A percentile compares a stretch with the other conserved stretches of the same genome.
Evolutionary conservation across 2,888 invertebrate species (phyloP).

Genomic region (Actias luna): DNA sequence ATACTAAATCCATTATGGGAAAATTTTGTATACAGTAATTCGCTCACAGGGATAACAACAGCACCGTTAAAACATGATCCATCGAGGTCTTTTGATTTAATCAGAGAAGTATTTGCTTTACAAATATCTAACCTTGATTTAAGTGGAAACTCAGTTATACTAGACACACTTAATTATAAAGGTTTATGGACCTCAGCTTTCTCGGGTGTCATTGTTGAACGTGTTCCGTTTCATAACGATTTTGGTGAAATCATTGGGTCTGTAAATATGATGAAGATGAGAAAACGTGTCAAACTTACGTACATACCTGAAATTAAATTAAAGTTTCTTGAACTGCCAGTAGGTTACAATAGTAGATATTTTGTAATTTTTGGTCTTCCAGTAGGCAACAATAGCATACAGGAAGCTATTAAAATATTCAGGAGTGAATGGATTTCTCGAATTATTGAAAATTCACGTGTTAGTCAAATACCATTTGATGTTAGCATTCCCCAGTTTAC

Average conservation of each 20-base stretch:
- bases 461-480: constrained; percentile 11
- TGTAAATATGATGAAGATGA: constrained; percentile 39
- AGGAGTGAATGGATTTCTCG: constrained; percentile 3
- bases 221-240: constrained; percentile 37
- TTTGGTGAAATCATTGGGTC: constrained; percentile 30
- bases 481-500: constrained; percentile 8
- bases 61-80: constrained; percentile 13
- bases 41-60: constrained; percentile 21
- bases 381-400: background rate
- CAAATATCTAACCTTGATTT: constrained; percentile 4
- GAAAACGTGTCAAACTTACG: constrained; percentile 34
- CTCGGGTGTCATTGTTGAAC: constrained; percentile 25
- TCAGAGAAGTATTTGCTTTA: constrained; percentile 9
- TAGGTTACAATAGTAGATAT: constrained; percentile 38
- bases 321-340: constrained; percentile 42
- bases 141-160: constrained; percentile 15
- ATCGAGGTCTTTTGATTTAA: constrained; percentile 3
- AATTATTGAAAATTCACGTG: background rate
- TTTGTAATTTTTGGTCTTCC: background rate
- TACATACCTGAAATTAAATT: constrained; percentile 34
- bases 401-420: background rate
- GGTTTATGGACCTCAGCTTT: constrained; percentile 41
- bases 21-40: constrained; percentile 20
- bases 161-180: constrained; percentile 15
- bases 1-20: constrained; percentile 26